A percentile compares a stretch with the other conserved stretches of the same genome.
Evolutionary conservation across 2,888 invertebrate genomes (phyloP).

Genomic region (Eulithis prunata): DNA sequence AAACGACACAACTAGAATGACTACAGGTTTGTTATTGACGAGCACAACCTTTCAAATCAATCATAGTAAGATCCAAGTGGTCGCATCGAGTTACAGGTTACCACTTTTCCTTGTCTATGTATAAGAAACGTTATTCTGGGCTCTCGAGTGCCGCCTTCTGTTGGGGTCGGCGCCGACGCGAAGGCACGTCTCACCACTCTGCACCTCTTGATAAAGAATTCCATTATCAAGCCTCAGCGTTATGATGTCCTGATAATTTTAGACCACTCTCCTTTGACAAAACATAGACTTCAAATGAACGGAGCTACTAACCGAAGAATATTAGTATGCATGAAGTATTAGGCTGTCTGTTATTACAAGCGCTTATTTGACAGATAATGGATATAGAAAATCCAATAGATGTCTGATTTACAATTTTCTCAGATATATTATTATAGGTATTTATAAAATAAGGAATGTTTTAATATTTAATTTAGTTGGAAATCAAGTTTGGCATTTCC

Average conservation of each 20-base stretch:
- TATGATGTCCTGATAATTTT: conserved; percentile 57
- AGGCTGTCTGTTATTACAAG: no score
- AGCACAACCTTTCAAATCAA: no score
- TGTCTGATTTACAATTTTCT: not conserved
- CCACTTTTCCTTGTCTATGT: conserved; percentile 7
- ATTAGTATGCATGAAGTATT: no score
- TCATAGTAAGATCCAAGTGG: not conserved
- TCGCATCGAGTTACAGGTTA: not conserved
- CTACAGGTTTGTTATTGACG: no score
- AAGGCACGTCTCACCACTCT: conserved; percentile 66
- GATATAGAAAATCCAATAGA: no score
- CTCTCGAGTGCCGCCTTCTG: conserved; percentile 49
- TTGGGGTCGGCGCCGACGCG: conserved; percentile 35
- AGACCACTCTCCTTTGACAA: conserved; percentile 1
- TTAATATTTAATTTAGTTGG: conserved; percentile 9
- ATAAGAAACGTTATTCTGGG: conserved; percentile 21
- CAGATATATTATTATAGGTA: no score
- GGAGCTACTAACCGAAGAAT: no score
- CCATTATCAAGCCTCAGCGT: conserved; percentile 67
- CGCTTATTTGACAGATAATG: no score
- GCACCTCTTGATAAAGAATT: conserved; percentile 75
- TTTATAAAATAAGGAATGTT: not conserved
- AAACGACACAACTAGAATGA: no score
- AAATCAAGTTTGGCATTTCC: conserved; percentile 13
- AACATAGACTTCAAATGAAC: not conserved